A percentile compares a stretch with the other conserved stretches of the same genome.
phyloP scores from a whole-genome alignment of 2,888 invertebrate genomes.

The Meteorus colon region DNA sequence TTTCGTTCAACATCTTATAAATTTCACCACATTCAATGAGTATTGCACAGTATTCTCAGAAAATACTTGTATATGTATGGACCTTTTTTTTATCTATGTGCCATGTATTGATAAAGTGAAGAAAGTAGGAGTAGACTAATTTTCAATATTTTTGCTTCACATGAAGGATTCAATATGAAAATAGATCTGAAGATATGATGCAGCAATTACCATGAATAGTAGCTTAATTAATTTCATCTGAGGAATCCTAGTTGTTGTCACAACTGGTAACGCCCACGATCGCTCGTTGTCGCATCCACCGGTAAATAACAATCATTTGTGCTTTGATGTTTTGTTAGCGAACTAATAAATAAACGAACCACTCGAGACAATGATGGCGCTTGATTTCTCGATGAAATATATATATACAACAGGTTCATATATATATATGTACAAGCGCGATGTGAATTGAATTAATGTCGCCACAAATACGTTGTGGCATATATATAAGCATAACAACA shows the following conservation, averaged over 20 bases:
- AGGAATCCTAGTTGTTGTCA: constrained; percentile 30
- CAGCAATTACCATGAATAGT: background rate
- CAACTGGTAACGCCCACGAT: constrained; percentile 42
- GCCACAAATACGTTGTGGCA: constrained; percentile 54
- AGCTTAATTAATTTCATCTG: constrained; percentile 13
- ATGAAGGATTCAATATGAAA: background rate
- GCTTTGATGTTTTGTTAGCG: constrained; percentile 44
- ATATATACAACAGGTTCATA: background rate
- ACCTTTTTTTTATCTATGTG: too few species aligned
- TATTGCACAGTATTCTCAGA: too few species aligned
- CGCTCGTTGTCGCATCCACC: constrained; percentile 30
- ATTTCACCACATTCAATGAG: too few species aligned
- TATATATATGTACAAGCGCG: constrained; percentile 46
- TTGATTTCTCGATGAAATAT: background rate
- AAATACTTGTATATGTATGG: too few species aligned
- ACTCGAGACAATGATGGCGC: constrained; percentile 22
- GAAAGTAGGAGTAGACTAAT: background rate
- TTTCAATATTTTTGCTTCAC: background rate
- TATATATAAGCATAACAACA: too few species aligned
- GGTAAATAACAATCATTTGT: constrained; percentile 25
- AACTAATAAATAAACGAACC: constrained; percentile 41
- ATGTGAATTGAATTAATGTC: constrained; percentile 66
- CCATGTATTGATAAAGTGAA: too few species aligned
- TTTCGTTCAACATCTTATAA: too few species aligned
- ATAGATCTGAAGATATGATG: background rate